These are phyloP conservation scores for Drosophila testacea DNA, from an alignment of 2,888 invertebrate genomes.

Conservation along the genomic window DNA sequence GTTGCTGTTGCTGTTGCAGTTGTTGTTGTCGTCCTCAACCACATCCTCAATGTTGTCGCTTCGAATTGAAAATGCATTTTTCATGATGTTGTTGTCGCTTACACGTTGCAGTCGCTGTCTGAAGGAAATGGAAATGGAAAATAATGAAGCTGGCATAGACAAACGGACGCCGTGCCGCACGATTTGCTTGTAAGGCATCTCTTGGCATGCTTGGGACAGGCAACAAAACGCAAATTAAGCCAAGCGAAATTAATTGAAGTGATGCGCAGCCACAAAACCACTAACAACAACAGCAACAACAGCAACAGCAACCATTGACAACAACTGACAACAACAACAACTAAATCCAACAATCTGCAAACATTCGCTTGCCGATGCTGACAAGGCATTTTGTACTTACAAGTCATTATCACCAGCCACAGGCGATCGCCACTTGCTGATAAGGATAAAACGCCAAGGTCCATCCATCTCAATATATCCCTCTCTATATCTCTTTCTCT, in stretches of 20 bases:
- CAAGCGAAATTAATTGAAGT: constrained; percentile 77
- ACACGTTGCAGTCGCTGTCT: constrained; percentile 48
- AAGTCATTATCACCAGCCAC: constrained; percentile 82
- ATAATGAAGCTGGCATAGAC: constrained; percentile 81
- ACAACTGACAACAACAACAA: constrained; percentile 39
- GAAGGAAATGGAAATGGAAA: constrained; percentile 58
- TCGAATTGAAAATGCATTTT: constrained; percentile 81
- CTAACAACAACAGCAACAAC: constrained; percentile 25
- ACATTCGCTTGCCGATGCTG: constrained; percentile 57
- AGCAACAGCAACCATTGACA: not conserved
- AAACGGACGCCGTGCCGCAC: constrained; percentile 84
- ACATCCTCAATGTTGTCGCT: constrained; percentile 54
- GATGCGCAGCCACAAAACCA: constrained; percentile 67
- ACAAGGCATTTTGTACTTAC: constrained; percentile 84
- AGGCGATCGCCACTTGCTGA: constrained; percentile 68
- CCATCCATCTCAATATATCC: not conserved
- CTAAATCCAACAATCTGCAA: constrained; percentile 48
- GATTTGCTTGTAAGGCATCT: constrained; percentile 81
- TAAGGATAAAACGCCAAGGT: constrained; percentile 59
- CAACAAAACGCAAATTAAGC: constrained; percentile 77
- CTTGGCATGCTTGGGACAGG: constrained; percentile 32
- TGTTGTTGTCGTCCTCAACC: constrained; percentile 39
- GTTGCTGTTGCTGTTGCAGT: constrained; percentile 23
- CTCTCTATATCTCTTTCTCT: not conserved
- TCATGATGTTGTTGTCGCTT: constrained; percentile 72